Evolutionary conservation across 2,113 vertebrate species (phyloP).

Genomic region (Archocentrus centrarchus): DNA sequence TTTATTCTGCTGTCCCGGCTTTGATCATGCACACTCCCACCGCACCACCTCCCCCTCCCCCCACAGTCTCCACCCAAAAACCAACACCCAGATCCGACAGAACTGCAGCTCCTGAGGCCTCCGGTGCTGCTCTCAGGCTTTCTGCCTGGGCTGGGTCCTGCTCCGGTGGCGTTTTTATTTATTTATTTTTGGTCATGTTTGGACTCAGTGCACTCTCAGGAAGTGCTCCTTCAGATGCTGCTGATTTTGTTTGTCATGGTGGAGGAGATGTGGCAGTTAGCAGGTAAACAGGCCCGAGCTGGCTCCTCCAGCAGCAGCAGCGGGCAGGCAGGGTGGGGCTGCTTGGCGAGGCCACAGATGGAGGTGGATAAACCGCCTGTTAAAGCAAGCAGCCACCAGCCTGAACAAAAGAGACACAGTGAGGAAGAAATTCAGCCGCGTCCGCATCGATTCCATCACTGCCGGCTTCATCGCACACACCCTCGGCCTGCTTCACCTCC

Average conservation of each 20-base stretch:
- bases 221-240: neutral
- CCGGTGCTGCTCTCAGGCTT: neutral
- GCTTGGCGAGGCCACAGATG: constrained; percentile 48
- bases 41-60: too few relatives aligned
- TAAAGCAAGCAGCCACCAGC: constrained; percentile 5
- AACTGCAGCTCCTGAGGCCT: neutral
- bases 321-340: constrained; percentile 68
- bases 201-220: neutral
- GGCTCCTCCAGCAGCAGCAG: constrained; percentile 31
- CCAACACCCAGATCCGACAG: constrained; percentile 3
- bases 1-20: neutral
- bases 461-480: neutral
- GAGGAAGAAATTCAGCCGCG: neutral
- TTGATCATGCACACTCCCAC: too few relatives aligned
- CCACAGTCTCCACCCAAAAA: constrained; percentile 4
- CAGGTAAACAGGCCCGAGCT: constrained; percentile 35
- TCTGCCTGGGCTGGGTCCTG: neutral
- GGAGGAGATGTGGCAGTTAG: neutral
- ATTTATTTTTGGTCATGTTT: neutral
- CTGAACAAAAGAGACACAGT: constrained; percentile 26
- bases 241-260: constrained; percentile 8
- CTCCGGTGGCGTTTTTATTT: neutral
- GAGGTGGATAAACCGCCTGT: constrained; percentile 24
- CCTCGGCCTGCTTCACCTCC: neutral
- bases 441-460: neutral